Evolutionary conservation across 2,888 invertebrate genomes (phyloP), one percentile per base, ranked within the genome.

Genomic region (Stramonita haemastoma): DNA sequence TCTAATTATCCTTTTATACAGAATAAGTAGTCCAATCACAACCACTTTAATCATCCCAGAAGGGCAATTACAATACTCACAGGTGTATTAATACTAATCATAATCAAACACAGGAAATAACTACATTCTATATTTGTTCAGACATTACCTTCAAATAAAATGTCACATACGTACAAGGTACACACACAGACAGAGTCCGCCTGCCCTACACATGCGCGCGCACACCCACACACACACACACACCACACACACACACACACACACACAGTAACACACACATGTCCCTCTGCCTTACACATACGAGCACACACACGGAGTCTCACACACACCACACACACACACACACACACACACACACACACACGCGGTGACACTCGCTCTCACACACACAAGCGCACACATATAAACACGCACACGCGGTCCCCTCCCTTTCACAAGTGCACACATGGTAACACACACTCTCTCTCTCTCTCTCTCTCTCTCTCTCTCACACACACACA

Each of bases 301-400:
- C 11, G 8, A 57, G 11, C 57, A 57, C 57, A 57, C 57, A 8
- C 15, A 8, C 57, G 5, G 22, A 5, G 5, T 70, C 15, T 5
- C 15, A 70, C 15, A 17, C 22, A 70, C 22, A 17, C 22, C 15
- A 22, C 70, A 11, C 70, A 11, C 15, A 17, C 15, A 81, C 19
- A 36, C 79, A 81, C 19, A 17, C 17, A 11, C 34, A 36, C n/a
- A 29, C 57, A 84, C 84, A 57, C 56, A n/a, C 26, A 29, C 57
- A 17, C 56, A 57, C 84, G n/a, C 84, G n/a, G 56, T 8, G n/a
- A 29, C 84, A 56, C 84, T 15, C 84, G 22, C 84, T 15, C 57
- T 13, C 84, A 19, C 84, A 56, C 84, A n/a, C 84, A 84, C 84
- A 56, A 26, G 56, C 84, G 26, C 84, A 84, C 84, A 84, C 57